Percentiles rank a stretch among this genome's conserved stretches.
Evolutionary conservation across 2,797 vertebrate genomes (phyloP).

Genomic region (Pantherophis alleghaniensis): DNA sequence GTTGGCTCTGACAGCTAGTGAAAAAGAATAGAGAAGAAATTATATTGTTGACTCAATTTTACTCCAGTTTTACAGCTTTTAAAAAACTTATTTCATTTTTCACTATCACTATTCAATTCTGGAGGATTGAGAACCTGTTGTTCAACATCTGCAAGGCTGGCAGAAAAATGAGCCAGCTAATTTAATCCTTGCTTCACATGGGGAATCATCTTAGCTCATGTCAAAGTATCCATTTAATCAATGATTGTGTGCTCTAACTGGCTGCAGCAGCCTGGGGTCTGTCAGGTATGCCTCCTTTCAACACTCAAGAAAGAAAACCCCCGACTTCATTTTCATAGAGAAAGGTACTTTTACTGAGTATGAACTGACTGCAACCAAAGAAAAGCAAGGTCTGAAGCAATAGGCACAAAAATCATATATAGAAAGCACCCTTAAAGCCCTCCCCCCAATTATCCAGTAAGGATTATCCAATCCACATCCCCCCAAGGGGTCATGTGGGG

Average conservation of each 20-base stretch:
- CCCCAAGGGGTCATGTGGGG: no score
- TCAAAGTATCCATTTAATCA: background rate
- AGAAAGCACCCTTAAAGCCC: no score
- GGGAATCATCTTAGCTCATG: background rate
- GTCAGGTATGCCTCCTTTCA: no score
- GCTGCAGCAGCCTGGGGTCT: background rate
- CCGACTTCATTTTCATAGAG: no score
- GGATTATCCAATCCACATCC: no score
- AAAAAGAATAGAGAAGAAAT: background rate
- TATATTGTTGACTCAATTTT: background rate
- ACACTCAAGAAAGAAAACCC: no score
- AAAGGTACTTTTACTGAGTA: no score
- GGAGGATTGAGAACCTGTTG: background rate
- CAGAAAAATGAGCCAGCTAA: background rate
- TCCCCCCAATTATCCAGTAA: no score
- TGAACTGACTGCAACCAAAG: no score
- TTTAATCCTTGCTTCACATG: background rate
- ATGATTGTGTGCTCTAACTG: background rate
- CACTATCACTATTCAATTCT: background rate
- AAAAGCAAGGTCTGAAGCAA: no score
- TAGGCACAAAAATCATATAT: no score
- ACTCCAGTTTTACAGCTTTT: background rate
- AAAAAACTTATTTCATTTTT: background rate
- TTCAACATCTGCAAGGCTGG: background rate
- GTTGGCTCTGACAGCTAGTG: background rate